Base-by-base conservation (phyloP, 2,888 invertebrate species). In the Dolichomitus sp. region DNA sequence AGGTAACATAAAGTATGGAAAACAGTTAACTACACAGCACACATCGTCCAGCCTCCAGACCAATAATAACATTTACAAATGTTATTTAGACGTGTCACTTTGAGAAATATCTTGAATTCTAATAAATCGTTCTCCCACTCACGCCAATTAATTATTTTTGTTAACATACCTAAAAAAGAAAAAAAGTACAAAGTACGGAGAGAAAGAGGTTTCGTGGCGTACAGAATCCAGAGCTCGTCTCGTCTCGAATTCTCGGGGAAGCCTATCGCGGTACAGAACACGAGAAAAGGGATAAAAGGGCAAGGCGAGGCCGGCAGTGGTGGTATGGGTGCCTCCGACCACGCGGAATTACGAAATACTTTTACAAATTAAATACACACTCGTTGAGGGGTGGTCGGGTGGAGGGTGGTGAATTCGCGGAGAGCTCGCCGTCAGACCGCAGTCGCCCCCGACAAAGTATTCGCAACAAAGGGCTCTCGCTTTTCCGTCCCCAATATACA, bases 301-400 rank as follows among this genome's bases (percentile, higher is more conserved):
- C 80, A 75, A 75, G 79, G 42, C 63, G 50, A 75, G 79, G 61
- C 57, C 59, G 69, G 61, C 69, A 30, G 65, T 74, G 42, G 76
- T 63, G 65, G 68, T 70, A 88, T 84, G 80, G 84, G 85, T 86
- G 87, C 84, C 87, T 90, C 89, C 87, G 88, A 87, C 89, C 89
- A 86, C 81, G 87, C 86, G 90, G 83, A 89, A 91, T 90, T 89
- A 90, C 89, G 90, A 91, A 92, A 92, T 92, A 91, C 91, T 91
- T 92, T 91, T 90, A 89, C 89, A 90, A 92, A 92, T 92, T 91
- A 92, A 92, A 92, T 89, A 90, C 89, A 89, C 89, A 89, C 89
- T 86, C 89, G 86, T 86, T 82, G 42, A 54, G 63, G 84, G 80
- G 72, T 84, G 78, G 81, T 80, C 83, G 66, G 72, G 68, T 66